Evolutionary conservation across 2,797 vertebrate genomes (phyloP).

Genomic region (Trachurus trachurus): DNA sequence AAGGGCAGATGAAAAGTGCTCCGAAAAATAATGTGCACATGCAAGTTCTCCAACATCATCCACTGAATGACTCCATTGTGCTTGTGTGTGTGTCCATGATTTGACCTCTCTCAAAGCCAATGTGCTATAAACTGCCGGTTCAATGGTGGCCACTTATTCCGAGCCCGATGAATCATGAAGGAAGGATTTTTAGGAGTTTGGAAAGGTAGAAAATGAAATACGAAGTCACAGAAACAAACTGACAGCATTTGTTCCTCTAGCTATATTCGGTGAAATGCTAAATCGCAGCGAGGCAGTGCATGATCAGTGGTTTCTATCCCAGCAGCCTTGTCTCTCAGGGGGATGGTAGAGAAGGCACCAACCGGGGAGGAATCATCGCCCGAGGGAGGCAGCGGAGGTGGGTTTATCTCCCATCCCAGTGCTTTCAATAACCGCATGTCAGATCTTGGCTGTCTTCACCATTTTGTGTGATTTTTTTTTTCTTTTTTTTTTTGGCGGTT

Average conservation of each 20-base stretch:
- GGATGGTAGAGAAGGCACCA: slow-evolving; percentile 9
- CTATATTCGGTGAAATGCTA: neutral
- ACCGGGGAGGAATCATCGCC: slow-evolving; percentile 5
- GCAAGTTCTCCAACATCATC: slow-evolving; percentile 16
- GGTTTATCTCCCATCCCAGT: slow-evolving; percentile 34
- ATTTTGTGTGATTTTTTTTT: slow-evolving; percentile 36
- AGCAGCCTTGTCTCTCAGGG: slow-evolving; percentile 27
- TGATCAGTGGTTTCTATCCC: slow-evolving; percentile 25
- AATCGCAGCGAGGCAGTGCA: slow-evolving; percentile 10
- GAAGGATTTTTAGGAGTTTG: slow-evolving; percentile 27
- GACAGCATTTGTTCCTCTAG: slow-evolving; percentile 16
- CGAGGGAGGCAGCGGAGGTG: slow-evolving; percentile 21
- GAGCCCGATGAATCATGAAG: slow-evolving; percentile 55
- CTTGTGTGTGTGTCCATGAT: slow-evolving; percentile 31
- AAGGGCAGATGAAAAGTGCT: neutral
- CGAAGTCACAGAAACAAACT: slow-evolving; percentile 35
- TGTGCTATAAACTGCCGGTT: slow-evolving; percentile 35
- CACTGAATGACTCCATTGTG: slow-evolving; percentile 16
- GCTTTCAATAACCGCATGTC: slow-evolving; percentile 48
- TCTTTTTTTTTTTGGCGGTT: slow-evolving; percentile 38
- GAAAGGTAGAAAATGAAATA: slow-evolving; percentile 27
- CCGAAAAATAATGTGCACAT: slow-evolving; percentile 24
- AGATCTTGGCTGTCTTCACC: slow-evolving; percentile 32
- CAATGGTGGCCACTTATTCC: slow-evolving; percentile 55
- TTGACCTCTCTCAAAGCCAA: slow-evolving; percentile 50